Evolutionary conservation across 2,113 vertebrate genomes (phyloP).

Genomic region (Erythrocercus mccallii): DNA sequence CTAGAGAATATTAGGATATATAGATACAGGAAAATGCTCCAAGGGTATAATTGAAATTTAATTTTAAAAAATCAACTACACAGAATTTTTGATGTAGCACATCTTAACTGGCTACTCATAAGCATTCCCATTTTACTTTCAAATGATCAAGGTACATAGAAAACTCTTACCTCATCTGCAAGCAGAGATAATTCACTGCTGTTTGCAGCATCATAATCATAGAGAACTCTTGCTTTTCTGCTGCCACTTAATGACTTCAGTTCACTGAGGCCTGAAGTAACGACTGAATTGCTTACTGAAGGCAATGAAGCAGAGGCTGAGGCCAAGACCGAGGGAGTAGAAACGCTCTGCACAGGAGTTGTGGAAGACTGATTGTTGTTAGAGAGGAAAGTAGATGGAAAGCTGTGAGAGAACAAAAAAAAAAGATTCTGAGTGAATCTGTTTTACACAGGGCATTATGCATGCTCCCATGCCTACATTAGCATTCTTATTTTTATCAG

Average conservation of each 20-base stretch:
- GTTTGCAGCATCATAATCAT: slow-evolving; percentile 95
- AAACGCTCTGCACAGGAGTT: slow-evolving; percentile 75
- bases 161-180: slow-evolving; percentile 89
- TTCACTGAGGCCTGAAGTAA: slow-evolving; percentile 83
- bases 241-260: slow-evolving; percentile 84
- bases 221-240: slow-evolving; percentile 92
- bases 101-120: not conserved
- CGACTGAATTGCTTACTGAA: slow-evolving; percentile 72
- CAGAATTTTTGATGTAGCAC: not conserved
- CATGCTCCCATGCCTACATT: not conserved
- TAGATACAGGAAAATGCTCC: not conserved
- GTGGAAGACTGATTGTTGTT: slow-evolving; percentile 92
- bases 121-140: not conserved
- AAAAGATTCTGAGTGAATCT: not conserved
- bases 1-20: not conserved
- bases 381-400: slow-evolving; percentile 87
- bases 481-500: not conserved
- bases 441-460: not conserved
- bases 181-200: slow-evolving; percentile 95
- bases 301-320: slow-evolving; percentile 79
- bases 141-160: not conserved
- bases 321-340: slow-evolving; percentile 77
- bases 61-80: not conserved
- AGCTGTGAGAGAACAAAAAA: slow-evolving; percentile 73
- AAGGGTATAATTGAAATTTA: not conserved